Conservation (phyloP, 92 coral and sea anemone genomes). For the Epizoanthus stellaris region DNA sequence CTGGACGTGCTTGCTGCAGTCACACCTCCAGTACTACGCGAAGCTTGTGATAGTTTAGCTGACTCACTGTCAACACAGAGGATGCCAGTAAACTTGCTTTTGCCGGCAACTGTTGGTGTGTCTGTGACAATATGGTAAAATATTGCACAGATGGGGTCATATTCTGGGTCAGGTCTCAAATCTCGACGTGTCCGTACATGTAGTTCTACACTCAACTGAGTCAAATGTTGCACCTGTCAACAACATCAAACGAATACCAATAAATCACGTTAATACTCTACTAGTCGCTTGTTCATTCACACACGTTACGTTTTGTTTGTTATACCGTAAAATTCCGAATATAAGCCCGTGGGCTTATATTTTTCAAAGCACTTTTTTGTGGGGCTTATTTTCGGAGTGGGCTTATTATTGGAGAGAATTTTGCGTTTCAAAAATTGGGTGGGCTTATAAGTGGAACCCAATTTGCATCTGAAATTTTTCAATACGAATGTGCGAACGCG, state of each 20-base stretch:
- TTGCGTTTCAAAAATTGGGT: no score
- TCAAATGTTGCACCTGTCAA: conserved; percentile 86
- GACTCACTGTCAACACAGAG: conserved; percentile 85
- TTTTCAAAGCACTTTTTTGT: not conserved
- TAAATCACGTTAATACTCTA: no score
- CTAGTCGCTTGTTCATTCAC: no score
- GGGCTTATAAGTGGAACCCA: no score
- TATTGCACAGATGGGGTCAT: conserved; percentile 92
- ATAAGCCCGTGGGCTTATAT: no score
- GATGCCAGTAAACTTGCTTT: conserved; percentile 73
- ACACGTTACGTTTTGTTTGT: no score
- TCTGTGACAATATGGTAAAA: conserved; percentile 93
- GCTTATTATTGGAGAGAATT: no score
- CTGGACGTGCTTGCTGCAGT: conserved; percentile 39
- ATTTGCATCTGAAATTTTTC: no score
- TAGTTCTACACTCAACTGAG: conserved; percentile 90
- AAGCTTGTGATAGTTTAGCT: conserved; percentile 32
- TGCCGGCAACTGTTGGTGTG: conserved; percentile 63
- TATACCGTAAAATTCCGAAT: no score
- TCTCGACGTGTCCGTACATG: conserved; percentile 88
- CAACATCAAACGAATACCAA: not conserved
- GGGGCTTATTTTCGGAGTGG: no score
- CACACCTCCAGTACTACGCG: not conserved
- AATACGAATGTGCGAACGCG: no score
- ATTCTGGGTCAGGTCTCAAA: conserved; percentile 92